A percentile compares a stretch with the other conserved stretches of the same genome.
Evolutionary conservation across 2,113 vertebrate genomes (phyloP).

Genomic region (Isichthys henryi): DNA sequence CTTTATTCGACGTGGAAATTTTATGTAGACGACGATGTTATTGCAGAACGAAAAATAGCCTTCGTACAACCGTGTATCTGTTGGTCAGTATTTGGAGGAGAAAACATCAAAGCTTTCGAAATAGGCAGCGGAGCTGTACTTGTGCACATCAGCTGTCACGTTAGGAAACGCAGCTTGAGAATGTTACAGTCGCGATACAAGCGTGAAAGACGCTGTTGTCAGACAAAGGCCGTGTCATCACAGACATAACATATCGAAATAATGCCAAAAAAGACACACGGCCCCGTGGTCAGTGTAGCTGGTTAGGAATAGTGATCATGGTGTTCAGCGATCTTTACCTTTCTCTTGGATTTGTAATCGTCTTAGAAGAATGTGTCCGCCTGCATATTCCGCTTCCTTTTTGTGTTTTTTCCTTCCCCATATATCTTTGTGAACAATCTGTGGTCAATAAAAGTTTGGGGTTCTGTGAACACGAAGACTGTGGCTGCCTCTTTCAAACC

Average conservation of each 20-base stretch:
- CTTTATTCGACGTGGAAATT: not conserved
- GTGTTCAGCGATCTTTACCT: slow-evolving; percentile 51
- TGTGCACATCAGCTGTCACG: not conserved
- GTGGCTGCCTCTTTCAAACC: slow-evolving; percentile 43
- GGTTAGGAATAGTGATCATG: slow-evolving; percentile 13
- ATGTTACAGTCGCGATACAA: not conserved
- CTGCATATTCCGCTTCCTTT: slow-evolving; percentile 59
- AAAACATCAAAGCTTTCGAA: not conserved
- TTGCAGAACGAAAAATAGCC: not conserved
- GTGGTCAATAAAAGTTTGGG: slow-evolving; percentile 64
- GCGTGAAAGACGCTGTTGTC: not conserved
- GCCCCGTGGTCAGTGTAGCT: slow-evolving; percentile 38
- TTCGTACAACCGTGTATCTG: not conserved
- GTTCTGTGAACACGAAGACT: slow-evolving; percentile 60
- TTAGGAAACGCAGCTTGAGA: not conserved
- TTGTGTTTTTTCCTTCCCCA: slow-evolving; percentile 49
- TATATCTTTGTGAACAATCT: slow-evolving; percentile 64
- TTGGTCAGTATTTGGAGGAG: not conserved
- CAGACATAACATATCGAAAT: slow-evolving; percentile 43
- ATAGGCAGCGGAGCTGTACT: not conserved
- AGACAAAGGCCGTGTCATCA: slow-evolving; percentile 21
- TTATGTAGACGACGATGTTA: not conserved
- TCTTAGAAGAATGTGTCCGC: slow-evolving; percentile 47
- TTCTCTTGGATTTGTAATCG: slow-evolving; percentile 40
- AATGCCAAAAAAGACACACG: slow-evolving; percentile 38